phyloP scores from a whole-genome alignment of 2,888 invertebrate genomes.

The Xanthostigma xanthostigma region DNA sequence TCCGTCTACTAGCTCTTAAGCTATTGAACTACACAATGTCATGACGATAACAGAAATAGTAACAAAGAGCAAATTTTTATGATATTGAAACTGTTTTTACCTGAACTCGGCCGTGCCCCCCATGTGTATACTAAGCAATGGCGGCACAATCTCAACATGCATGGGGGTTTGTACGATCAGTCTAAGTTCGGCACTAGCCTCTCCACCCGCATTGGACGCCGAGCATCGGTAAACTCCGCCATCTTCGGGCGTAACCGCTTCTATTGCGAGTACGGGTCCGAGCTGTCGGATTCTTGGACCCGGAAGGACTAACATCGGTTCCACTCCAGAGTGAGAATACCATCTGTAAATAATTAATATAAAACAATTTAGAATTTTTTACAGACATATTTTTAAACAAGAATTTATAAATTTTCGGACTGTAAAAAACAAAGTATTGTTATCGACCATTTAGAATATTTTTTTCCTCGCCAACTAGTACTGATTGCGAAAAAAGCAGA shows the following conservation, averaged over 20 bases:
- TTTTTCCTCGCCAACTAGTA: no score
- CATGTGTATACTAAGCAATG: constrained; percentile 53
- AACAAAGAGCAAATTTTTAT: neutral
- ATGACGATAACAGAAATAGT: no score
- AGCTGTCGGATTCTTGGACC: constrained; percentile 49
- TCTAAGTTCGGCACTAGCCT: constrained; percentile 50
- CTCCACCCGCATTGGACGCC: constrained; percentile 53
- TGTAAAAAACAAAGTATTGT: no score
- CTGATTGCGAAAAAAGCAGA: no score
- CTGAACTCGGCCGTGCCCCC: constrained; percentile 59
- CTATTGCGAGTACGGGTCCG: constrained; percentile 53
- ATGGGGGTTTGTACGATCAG: constrained; percentile 49
- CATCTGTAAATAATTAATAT: constrained; percentile 35
- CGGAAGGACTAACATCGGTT: constrained; percentile 44
- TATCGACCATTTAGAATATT: no score
- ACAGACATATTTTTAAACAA: neutral
- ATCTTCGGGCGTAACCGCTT: constrained; percentile 54
- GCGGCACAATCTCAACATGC: constrained; percentile 49
- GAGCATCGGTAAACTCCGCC: constrained; percentile 52
- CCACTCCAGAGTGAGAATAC: constrained; percentile 50
- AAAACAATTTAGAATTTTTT: neutral
- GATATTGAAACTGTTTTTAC: constrained; percentile 17
- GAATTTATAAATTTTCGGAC: no score
- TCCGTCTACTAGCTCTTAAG: no score
- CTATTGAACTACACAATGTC: no score